Evolutionary conservation across 1,140 invertebrate genomes (phyloP), one percentile per base, ranked within the genome.

Genomic region (Ericerus pela): DNA sequence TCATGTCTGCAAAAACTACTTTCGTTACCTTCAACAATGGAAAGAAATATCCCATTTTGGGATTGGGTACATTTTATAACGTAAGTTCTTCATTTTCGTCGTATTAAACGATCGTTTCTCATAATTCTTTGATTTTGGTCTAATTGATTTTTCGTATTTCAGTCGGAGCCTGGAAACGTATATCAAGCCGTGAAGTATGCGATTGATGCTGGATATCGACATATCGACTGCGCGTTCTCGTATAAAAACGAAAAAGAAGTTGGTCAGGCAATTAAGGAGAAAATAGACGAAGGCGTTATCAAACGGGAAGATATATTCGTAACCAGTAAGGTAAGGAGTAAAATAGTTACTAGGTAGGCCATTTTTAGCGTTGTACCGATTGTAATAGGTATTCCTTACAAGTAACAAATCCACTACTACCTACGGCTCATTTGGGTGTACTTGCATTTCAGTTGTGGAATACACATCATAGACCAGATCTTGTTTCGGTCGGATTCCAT

Each of bases 201-300:
- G 0, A 77, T 85, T 54, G 76, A 83, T 51, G 63, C 73, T 20
- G 83, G 84, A 1, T 86, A 85, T 62, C 72, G 80, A 8, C 77
- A 79, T 59, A 77, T 86, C 54, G 82, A 85, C 64, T 79, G 80
- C 24, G 82, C 83, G 12, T 70, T 72, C 36, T 65, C 78, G 4
- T 84, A 83, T 62, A 66, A 72, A 33, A 95, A 93, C 68, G 89
- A 95, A 67, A 73, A 75, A 27, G 85, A 89, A 72, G 78, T 95
- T 22, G 91, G 89, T 1, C 70, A 70, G 54, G 88, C 78, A 0
- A 72, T 95, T 2, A 73, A 77, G 20, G 76, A 79, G n/a, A 80
- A 84, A 63, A 76, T 94, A n/a, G 68, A 69, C 1, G 76, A 84
- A 61, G 85, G 83, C 27, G 69, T 74, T 1, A 73, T 89, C 11